These are phyloP conservation scores for Helicoverpa zea DNA, from an alignment of 1,140 invertebrate genomes.

Conservation along the genomic window DNA sequence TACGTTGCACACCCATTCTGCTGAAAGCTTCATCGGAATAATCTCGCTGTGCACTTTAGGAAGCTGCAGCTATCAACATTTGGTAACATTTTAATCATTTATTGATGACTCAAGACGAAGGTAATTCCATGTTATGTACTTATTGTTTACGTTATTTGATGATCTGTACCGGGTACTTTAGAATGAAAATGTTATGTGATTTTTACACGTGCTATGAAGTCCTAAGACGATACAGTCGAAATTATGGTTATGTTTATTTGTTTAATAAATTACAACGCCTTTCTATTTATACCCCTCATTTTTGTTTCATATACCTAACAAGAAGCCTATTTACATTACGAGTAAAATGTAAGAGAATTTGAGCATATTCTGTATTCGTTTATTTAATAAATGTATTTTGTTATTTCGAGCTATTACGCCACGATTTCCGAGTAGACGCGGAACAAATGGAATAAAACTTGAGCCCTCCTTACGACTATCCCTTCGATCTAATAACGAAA, in stretches of 20 bases:
- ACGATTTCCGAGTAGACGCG: conserved; percentile 27
- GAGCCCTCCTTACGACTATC: conserved; percentile 59
- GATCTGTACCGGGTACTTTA: background rate
- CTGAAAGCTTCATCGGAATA: conserved; percentile 9
- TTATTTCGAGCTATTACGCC: conserved; percentile 29
- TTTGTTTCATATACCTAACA: background rate
- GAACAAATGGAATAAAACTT: conserved; percentile 24
- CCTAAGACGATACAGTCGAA: background rate
- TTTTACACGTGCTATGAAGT: background rate
- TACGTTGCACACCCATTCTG: background rate
- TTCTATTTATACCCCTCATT: background rate
- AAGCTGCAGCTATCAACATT: conserved; percentile 14
- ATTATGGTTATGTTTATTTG: background rate
- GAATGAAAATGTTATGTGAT: background rate
- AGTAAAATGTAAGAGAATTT: background rate
- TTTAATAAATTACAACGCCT: background rate
- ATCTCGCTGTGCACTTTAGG: background rate
- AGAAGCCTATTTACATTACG: background rate
- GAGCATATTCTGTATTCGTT: background rate
- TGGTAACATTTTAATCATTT: background rate
- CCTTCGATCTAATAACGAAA: conserved; percentile 72
- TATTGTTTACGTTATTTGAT: background rate
- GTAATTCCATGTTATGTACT: background rate
- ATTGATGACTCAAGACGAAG: no score
- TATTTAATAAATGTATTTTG: conserved; percentile 18